Evolutionary conservation across 2,888 invertebrate species (phyloP).

Genomic region (Habrosyne pyritoides): DNA sequence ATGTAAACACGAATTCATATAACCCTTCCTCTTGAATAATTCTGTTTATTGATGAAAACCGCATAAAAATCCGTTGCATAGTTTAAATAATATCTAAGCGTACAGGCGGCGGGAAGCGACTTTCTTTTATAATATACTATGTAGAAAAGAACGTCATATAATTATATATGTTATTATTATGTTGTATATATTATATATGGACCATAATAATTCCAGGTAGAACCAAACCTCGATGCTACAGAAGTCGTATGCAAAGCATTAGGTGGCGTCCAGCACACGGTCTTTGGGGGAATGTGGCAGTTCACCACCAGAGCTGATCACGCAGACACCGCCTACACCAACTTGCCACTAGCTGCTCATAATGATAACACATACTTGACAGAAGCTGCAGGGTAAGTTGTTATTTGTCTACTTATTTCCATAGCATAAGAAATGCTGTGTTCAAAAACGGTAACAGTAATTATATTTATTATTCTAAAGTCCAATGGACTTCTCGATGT

Average conservation of each 20-base stretch:
- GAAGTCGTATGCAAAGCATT: conserved; percentile 80
- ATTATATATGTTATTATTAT: background rate
- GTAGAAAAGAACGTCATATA: too few species aligned
- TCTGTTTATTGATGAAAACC: too few species aligned
- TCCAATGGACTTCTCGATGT: too few species aligned
- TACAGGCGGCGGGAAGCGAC: too few species aligned
- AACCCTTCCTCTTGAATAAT: too few species aligned
- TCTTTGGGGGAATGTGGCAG: conserved; percentile 90
- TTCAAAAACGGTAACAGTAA: too few species aligned
- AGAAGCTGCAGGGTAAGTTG: conserved; percentile 86
- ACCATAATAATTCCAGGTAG: conserved; percentile 79
- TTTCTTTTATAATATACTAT: too few species aligned
- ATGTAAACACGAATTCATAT: too few species aligned
- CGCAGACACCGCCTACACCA: conserved; percentile 90
- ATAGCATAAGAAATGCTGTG: too few species aligned
- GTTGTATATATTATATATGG: background rate
- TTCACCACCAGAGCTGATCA: conserved; percentile 84
- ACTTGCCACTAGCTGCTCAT: conserved; percentile 86
- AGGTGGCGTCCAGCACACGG: conserved; percentile 86
- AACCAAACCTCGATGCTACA: conserved; percentile 75
- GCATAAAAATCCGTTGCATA: too few species aligned
- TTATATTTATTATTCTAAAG: too few species aligned
- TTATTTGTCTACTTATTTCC: background rate
- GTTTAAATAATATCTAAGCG: too few species aligned
- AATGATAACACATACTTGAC: conserved; percentile 91